phyloP scores from a whole-genome alignment of 2,797 vertebrate genomes.

The Aplochiton taeniatus region DNA sequence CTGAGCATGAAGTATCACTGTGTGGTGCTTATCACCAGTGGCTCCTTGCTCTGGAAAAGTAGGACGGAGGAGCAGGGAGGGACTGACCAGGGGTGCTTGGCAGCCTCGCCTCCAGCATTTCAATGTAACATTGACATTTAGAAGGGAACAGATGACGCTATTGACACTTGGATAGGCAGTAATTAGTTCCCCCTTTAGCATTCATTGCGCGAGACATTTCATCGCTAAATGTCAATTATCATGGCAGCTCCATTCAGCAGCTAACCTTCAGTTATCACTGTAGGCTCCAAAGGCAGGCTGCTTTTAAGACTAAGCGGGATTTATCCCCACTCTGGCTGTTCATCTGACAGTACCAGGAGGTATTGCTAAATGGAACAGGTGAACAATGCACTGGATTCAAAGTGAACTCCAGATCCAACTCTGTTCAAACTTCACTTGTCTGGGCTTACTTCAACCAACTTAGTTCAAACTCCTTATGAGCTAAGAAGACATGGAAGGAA shows the following conservation, averaged over 20 bases:
- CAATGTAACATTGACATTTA: conserved; percentile 80
- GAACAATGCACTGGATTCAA: conserved; percentile 25
- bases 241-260: conserved; percentile 62
- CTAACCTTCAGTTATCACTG: conserved; percentile 74
- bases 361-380: conserved; percentile 51
- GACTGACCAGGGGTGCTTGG: conserved; percentile 52
- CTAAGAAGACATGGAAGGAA: no score
- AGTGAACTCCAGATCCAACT: background rate
- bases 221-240: conserved; percentile 82
- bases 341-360: conserved; percentile 55
- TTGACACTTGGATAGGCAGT: conserved; percentile 72
- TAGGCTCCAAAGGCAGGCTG: conserved; percentile 64
- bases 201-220: conserved; percentile 72
- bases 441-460: no score
- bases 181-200: conserved; percentile 75
- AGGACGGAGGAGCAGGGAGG: conserved; percentile 11
- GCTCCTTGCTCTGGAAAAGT: conserved; percentile 13
- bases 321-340: conserved; percentile 57
- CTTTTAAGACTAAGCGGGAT: conserved; percentile 69
- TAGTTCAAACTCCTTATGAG: no score
- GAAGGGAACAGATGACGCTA: conserved; percentile 67
- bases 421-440: no score
- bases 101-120: conserved; percentile 59
- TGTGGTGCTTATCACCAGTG: background rate
- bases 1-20: background rate